Conservation (phyloP, 2,113 vertebrate species). For the Catharus minimus region DNA sequence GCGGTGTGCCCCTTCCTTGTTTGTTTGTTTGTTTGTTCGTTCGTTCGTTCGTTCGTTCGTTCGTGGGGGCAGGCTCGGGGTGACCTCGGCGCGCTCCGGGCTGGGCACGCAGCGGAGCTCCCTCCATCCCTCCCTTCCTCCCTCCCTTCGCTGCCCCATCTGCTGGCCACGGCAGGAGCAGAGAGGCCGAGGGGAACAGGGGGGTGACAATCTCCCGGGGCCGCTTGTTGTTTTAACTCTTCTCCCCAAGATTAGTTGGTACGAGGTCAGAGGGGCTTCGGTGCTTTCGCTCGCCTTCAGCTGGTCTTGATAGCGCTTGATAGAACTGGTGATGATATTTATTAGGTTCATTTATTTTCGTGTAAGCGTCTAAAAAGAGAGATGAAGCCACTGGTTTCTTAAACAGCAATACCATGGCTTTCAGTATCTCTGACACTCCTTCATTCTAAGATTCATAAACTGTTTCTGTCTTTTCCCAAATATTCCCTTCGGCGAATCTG, state of each 20-base stretch:
- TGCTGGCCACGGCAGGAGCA: neutral
- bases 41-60: too few species aligned
- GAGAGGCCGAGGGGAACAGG: neutral
- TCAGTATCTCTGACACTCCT: neutral
- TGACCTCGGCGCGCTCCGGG: neutral
- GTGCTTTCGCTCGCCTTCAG: neutral
- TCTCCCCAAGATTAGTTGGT: neutral
- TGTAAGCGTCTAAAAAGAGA: neutral
- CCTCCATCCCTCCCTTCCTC: too few species aligned
- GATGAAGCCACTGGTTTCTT: neutral
- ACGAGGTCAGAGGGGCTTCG: neutral
- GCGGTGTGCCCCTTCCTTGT: accelerated
- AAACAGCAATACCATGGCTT: neutral
- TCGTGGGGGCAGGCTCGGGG: neutral
- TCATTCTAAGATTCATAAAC: neutral
- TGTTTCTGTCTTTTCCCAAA: neutral
- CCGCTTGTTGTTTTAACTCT: neutral
- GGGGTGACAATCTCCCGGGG: accelerated
- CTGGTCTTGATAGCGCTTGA: neutral
- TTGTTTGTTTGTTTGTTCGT: too few species aligned
- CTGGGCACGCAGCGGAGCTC: neutral
- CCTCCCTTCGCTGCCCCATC: neutral
- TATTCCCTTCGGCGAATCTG: neutral
- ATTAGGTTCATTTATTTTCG: neutral
- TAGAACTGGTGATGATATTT: neutral